Evolutionary conservation across 2,113 vertebrate species (phyloP).

Genomic region (Neolamprologus sp.): DNA sequence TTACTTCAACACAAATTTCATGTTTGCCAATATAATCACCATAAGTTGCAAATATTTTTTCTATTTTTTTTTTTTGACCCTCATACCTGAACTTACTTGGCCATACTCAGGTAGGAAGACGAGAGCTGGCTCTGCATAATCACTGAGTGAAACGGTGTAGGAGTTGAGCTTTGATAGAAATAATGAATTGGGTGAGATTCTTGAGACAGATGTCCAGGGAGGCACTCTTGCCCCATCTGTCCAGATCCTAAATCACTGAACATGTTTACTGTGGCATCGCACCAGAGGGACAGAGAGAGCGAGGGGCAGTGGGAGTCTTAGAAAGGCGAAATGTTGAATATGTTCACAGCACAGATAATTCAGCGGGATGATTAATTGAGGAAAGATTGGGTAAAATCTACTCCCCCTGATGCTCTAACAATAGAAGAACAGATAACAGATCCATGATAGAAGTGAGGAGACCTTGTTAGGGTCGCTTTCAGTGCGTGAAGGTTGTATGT

Average conservation of each 20-base stretch:
- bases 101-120: neutral
- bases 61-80: neutral
- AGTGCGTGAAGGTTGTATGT: neutral
- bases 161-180: neutral
- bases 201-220: conserved; percentile 26
- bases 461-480: neutral
- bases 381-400: neutral
- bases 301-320: neutral
- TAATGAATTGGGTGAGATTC: conserved; percentile 29
- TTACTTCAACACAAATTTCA: neutral
- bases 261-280: conserved; percentile 28
- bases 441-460: neutral
- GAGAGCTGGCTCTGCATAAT: neutral
- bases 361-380: neutral
- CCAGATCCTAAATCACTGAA: conserved; percentile 12
- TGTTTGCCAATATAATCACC: neutral
- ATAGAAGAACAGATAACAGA: neutral
- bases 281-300: conserved; percentile 15
- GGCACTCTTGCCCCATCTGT: conserved; percentile 23
- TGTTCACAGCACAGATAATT: neutral
- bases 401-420: conserved; percentile 2
- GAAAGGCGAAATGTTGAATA: neutral
- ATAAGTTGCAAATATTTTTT: neutral
- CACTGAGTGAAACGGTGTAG: neutral
- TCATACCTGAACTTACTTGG: neutral